Conservation (phyloP, 2,797 vertebrate genomes). For the Lophius americanus region DNA sequence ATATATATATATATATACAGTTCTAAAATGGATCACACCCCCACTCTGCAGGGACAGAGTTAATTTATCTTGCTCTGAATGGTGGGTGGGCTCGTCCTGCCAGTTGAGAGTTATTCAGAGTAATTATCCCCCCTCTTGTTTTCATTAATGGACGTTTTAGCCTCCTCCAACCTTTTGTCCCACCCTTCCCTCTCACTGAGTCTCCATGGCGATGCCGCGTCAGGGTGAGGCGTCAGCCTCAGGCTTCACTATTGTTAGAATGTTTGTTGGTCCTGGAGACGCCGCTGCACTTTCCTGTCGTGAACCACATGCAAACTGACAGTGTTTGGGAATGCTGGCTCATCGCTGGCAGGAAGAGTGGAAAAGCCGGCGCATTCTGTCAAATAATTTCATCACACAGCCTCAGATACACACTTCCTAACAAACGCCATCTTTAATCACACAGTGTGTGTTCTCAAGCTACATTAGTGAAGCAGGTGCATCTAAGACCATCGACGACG, state of each 20-base stretch:
- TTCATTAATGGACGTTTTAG: constrained; percentile 59
- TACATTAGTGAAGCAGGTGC: constrained; percentile 34
- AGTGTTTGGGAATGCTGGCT: constrained; percentile 7
- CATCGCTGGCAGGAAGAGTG: neutral
- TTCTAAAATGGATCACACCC: constrained; percentile 22
- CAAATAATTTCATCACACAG: constrained; percentile 13
- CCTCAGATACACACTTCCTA: neutral
- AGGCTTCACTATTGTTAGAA: constrained; percentile 32
- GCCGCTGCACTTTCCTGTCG: neutral
- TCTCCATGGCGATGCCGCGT: constrained; percentile 28
- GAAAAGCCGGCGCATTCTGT: neutral
- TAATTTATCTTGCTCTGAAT: constrained; percentile 63
- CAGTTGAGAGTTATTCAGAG: constrained; percentile 68
- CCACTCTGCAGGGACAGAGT: constrained; percentile 40
- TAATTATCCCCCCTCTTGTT: constrained; percentile 66
- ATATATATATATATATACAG: constrained; percentile 54
- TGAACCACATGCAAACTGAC: constrained; percentile 32
- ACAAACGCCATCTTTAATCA: constrained; percentile 37
- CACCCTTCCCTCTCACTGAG: constrained; percentile 32
- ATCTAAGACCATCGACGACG: neutral
- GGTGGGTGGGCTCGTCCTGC: constrained; percentile 64
- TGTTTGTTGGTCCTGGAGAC: constrained; percentile 39
- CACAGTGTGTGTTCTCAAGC: constrained; percentile 44
- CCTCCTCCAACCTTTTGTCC: constrained; percentile 47
- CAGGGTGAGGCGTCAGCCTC: constrained; percentile 37